A percentile compares a stretch with the other conserved stretches of the same genome.
Evolutionary conservation across 2,113 vertebrate species (phyloP).

Genomic region (Clinocottus analis): DNA sequence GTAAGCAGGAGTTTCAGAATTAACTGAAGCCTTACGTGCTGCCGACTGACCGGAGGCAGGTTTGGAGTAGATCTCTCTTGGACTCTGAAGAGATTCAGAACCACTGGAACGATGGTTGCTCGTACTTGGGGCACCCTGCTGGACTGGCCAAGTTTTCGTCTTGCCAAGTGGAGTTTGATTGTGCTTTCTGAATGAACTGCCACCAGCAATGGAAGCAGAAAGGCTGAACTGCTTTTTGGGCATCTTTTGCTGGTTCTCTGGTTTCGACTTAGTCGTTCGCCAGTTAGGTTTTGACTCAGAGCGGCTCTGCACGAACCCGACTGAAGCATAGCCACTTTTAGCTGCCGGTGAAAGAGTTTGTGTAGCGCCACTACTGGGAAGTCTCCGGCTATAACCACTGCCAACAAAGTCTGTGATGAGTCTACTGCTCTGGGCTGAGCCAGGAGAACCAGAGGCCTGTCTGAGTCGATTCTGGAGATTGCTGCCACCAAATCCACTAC

Average conservation of each 20-base stretch:
- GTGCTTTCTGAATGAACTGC: not conserved
- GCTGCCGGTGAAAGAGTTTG: not conserved
- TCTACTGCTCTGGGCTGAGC: not conserved
- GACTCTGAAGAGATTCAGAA: not conserved
- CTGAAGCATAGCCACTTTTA: not conserved
- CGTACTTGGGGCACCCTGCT: not conserved
- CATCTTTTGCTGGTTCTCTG: rapidly evolving
- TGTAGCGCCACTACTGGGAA: not conserved
- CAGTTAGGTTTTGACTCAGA: not conserved
- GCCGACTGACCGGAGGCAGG: not conserved
- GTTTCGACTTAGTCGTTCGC: not conserved
- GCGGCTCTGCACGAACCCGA: not conserved
- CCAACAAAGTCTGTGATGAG: not conserved
- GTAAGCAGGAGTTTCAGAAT: not conserved
- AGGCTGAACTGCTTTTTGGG: not conserved
- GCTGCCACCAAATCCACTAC: not conserved
- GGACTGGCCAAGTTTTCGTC: not conserved
- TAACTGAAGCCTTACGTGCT: not conserved
- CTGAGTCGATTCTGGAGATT: constrained; percentile 68
- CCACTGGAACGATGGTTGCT: not conserved
- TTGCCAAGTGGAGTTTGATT: not conserved
- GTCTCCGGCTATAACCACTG: not conserved
- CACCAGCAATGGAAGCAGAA: constrained; percentile 17
- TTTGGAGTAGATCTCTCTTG: not conserved
- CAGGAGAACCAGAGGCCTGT: constrained; percentile 26